Evolutionary conservation across 2,113 vertebrate species (phyloP).

Genomic region (Madoqua kirkii): DNA sequence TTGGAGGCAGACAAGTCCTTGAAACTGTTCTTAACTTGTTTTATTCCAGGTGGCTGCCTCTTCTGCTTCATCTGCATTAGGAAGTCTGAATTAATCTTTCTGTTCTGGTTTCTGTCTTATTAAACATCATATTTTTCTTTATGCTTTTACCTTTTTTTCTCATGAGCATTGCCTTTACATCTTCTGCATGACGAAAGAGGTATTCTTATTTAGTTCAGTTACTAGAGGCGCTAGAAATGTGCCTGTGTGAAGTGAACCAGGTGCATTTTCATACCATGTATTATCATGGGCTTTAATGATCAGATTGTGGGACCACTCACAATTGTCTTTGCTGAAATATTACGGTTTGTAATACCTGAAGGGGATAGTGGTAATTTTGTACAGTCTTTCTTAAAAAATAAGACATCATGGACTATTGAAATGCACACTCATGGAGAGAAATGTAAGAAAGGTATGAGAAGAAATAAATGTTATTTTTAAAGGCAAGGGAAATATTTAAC

Average conservation of each 20-base stretch:
- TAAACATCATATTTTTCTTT: not conserved
- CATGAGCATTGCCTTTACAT: not conserved
- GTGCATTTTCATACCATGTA: not conserved
- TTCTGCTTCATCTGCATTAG: not conserved
- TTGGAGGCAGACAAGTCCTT: not conserved
- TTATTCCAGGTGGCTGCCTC: not conserved
- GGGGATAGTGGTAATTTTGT: not conserved
- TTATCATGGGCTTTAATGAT: not conserved
- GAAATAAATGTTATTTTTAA: conserved; percentile 18
- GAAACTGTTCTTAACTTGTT: not conserved
- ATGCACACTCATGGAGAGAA: not conserved
- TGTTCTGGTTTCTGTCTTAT: not conserved
- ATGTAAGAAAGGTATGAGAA: not conserved
- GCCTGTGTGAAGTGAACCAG: not conserved
- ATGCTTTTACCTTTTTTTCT: not conserved
- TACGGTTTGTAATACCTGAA: not conserved
- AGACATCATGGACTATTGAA: not conserved
- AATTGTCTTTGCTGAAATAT: not conserved
- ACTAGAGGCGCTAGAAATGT: not conserved
- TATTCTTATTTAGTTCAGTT: not conserved
- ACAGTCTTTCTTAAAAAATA: not conserved
- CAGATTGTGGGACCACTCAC: not conserved
- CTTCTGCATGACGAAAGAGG: not conserved
- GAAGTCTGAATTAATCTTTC: not conserved
- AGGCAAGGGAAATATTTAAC: conserved; percentile 58